Conservation (phyloP, 2,113 vertebrate species). For the Felis chaus region DNA sequence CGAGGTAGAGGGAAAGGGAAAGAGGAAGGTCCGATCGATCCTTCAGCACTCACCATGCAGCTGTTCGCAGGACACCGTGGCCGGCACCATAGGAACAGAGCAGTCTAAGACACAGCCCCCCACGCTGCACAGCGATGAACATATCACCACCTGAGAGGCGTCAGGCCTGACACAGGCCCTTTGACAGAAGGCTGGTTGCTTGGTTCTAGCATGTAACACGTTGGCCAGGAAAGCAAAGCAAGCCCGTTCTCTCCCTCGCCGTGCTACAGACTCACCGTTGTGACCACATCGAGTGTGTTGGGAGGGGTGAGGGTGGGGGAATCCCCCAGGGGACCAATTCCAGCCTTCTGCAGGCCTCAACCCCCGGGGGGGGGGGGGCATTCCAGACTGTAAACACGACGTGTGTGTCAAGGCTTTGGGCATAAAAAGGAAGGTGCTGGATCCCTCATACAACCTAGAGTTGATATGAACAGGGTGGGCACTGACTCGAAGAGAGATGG, state of each 20-base stretch:
- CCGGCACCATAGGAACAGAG: neutral
- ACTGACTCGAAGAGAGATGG: neutral
- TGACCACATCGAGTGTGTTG: neutral
- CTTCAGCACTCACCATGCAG: neutral
- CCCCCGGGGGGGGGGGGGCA: neutral
- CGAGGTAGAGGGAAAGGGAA: neutral
- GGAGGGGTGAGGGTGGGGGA: neutral
- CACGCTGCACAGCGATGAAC: neutral
- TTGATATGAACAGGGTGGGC: neutral
- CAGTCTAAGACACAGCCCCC: neutral
- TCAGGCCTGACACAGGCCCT: constrained; percentile 59
- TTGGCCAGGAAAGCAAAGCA: constrained; percentile 21
- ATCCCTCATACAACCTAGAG: neutral
- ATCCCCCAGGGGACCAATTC: neutral
- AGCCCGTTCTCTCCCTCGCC: constrained; percentile 30
- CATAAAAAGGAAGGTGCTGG: neutral
- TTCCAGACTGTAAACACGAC: neutral
- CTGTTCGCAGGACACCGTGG: neutral
- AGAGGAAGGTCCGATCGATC: neutral
- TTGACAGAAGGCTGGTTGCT: constrained; percentile 44
- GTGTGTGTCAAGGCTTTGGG: neutral
- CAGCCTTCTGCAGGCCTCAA: constrained; percentile 25
- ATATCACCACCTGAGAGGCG: neutral
- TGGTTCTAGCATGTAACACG: neutral
- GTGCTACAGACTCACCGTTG: constrained; percentile 52